Percentiles rank a stretch among this genome's conserved stretches.
Conservation (phyloP, 2,888 invertebrate species). For the Eupeodes latifasciatus region DNA sequence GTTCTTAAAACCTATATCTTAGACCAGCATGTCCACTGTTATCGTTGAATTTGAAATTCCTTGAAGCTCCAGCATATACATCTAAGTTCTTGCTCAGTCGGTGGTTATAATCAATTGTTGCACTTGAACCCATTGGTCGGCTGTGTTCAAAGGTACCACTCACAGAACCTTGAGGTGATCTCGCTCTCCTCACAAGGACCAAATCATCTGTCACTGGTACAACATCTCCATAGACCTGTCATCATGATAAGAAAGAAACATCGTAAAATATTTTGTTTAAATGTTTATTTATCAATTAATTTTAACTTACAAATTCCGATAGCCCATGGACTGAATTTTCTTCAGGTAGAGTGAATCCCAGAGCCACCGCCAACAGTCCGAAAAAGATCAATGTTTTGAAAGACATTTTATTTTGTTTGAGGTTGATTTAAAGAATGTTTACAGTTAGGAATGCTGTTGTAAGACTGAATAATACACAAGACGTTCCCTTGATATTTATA, state of each 20-base stretch:
- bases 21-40: slow-evolving; percentile 34
- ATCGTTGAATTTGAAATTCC: slow-evolving; percentile 39
- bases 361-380: slow-evolving; percentile 31
- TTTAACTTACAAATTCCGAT: slow-evolving; percentile 7
- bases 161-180: slow-evolving; percentile 18
- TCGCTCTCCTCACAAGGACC: slow-evolving; percentile 5
- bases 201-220: neutral
- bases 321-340: neutral
- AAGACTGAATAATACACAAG: neutral
- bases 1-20: slow-evolving; percentile 28
- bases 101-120: slow-evolving; percentile 9
- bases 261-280: no score
- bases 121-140: neutral
- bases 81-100: slow-evolving; percentile 12
- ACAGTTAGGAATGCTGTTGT: neutral
- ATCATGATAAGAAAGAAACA: neutral
- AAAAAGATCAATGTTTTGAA: slow-evolving; percentile 46
- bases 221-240: neutral
- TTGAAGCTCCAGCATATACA: slow-evolving; percentile 14
- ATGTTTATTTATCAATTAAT: neutral
- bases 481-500: neutral
- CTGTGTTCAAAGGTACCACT: slow-evolving; percentile 16
- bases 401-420: slow-evolving; percentile 5
- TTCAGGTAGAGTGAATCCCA: slow-evolving; percentile 40
- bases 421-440: neutral